Evolutionary conservation across 2,888 invertebrate species (phyloP), one percentile per base, ranked within the genome.

Genomic region (Ennomos fuscantarius): DNA sequence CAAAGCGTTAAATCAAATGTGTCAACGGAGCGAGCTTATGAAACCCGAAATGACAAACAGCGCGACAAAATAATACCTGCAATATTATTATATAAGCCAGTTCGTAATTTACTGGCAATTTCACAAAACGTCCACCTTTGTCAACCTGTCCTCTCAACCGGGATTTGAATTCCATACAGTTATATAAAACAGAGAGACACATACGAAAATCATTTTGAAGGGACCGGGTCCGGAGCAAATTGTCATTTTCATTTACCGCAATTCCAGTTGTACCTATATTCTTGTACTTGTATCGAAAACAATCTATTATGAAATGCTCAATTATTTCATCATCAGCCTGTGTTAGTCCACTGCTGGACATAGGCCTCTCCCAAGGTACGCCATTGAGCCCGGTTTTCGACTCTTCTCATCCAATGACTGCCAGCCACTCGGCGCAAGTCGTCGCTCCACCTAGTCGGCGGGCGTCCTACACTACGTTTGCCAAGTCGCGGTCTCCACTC

Each of bases 101-200:
- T 44, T 48, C 49, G 39, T 53, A 51, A 60, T 64, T 55, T 51
- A 60, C 57, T 50, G 34, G 24, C 54, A 41, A 52, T 52, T 50
- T 55, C 54, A 31, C 55, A 53, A 54, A 60, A 57, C 44, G 49
- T 48, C 40, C n/a, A 62, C 68, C 66, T 63, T 45, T 66, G 66
- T 68, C 66, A 63, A 63, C 54, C 57, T 45, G 44, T 34, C 13
- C 11, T 46, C 10, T 51, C 36, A 24, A 42, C 39, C n/a, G 31
- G 24, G 10, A 35, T 47, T 24, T 11, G 12, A 33, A 39, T 42
- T 44, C 24, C 11, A 45, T 33, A 15, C 31, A 40, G n/a, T 12
- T n/a, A n/a, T 46, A 50, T 37, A 33, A 13, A 9, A 9, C 9
- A 24, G 43, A 41, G 36, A 24, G 24, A n/a, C 12, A 49, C 9